Evolutionary conservation across 1,140 invertebrate species (phyloP).

Genomic region (Caerostris darwini): DNA sequence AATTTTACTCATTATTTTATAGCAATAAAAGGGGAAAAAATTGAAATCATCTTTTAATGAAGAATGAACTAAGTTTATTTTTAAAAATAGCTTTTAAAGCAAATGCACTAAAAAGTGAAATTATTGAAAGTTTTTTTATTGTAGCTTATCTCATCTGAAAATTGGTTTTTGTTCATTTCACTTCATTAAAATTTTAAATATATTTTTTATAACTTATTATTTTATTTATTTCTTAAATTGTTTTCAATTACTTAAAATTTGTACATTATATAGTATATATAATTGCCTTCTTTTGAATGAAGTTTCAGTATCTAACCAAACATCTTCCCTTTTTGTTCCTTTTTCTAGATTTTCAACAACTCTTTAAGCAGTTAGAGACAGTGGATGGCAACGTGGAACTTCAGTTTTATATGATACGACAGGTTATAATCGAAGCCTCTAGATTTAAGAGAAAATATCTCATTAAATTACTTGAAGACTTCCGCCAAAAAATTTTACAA

Average conservation of each 20-base stretch:
- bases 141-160: too few relatives aligned
- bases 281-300: constrained; percentile 40
- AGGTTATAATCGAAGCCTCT: constrained; percentile 89
- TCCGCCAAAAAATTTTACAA: constrained; percentile 79
- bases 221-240: too few relatives aligned
- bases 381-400: constrained; percentile 88
- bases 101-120: too few relatives aligned
- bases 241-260: background rate
- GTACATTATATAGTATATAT: background rate
- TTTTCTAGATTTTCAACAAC: constrained; percentile 86
- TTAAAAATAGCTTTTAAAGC: too few relatives aligned
- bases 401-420: constrained; percentile 87
- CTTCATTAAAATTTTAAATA: too few relatives aligned
- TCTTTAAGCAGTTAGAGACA: constrained; percentile 88
- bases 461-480: constrained; percentile 83
- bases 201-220: too few relatives aligned
- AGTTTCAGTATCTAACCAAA: constrained; percentile 82
- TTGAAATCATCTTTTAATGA: too few relatives aligned
- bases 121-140: too few relatives aligned
- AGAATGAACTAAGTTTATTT: too few relatives aligned
- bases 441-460: constrained; percentile 91
- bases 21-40: too few relatives aligned
- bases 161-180: too few relatives aligned
- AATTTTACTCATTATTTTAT: too few relatives aligned
- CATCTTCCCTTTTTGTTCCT: constrained; percentile 81